phyloP scores from a whole-genome alignment of 2,888 invertebrate genomes.

The Himalopsyche kuldschensis region DNA sequence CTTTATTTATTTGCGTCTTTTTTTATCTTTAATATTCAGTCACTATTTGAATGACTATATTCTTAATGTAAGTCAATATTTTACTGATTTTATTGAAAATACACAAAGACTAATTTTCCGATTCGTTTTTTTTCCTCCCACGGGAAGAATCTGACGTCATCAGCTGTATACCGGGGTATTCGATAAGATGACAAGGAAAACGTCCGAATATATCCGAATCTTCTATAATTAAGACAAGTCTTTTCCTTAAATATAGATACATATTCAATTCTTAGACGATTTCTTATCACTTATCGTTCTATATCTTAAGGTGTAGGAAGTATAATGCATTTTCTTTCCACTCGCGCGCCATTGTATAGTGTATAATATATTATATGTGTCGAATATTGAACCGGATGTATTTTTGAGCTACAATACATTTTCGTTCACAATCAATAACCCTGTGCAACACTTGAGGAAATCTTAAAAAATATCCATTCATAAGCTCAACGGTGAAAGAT shows the following conservation, averaged over 20 bases:
- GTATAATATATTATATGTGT: background rate
- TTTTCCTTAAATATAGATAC: background rate
- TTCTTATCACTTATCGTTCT: background rate
- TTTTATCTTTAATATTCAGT: background rate
- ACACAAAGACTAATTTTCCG: background rate
- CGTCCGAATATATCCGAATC: background rate
- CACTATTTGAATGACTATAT: background rate
- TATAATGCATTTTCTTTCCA: background rate
- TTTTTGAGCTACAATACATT: background rate
- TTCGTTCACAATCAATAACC: background rate
- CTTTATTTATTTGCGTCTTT: background rate
- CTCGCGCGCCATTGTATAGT: background rate
- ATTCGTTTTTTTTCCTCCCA: conserved; percentile 3
- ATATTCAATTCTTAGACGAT: background rate
- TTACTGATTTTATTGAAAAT: background rate
- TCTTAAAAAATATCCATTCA: background rate
- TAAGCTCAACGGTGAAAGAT: background rate
- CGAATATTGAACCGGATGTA: background rate
- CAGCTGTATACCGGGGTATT: conserved; percentile 17
- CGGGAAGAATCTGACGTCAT: conserved; percentile 29
- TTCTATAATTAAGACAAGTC: background rate
- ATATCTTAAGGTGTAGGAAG: background rate
- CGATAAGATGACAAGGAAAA: background rate
- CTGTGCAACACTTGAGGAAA: background rate
- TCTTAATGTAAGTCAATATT: background rate